phyloP scores from a whole-genome alignment of 92 coral and sea anemone species.

The Meandrina meandrites region DNA sequence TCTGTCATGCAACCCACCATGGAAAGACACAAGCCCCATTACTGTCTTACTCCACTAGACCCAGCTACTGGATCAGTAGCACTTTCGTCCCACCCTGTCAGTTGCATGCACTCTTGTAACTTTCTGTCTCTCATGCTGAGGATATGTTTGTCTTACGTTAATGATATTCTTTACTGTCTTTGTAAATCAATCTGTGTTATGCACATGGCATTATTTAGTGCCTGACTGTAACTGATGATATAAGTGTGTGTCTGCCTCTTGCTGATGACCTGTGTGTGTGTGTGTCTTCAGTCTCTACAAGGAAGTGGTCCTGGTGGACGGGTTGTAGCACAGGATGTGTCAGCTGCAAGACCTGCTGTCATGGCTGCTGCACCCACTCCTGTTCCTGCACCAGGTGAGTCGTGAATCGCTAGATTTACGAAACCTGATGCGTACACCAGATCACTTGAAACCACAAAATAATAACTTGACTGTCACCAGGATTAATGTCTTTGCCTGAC shows the following conservation, averaged over 20 bases:
- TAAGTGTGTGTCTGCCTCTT: not conserved
- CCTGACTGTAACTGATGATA: not conserved
- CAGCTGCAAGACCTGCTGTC: slow-evolving; percentile 53
- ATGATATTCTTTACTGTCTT: not conserved
- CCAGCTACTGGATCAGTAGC: too few species aligned
- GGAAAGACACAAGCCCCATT: too few species aligned
- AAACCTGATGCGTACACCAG: not conserved
- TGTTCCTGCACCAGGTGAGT: slow-evolving; percentile 45
- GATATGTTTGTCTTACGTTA: not conserved
- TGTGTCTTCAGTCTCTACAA: slow-evolving; percentile 57
- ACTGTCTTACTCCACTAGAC: too few species aligned
- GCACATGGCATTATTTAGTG: not conserved
- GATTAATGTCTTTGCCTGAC: too few species aligned
- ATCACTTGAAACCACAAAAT: not conserved
- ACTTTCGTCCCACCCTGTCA: not conserved
- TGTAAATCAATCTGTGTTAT: not conserved
- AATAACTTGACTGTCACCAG: too few species aligned
- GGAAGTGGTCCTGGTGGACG: slow-evolving; percentile 95
- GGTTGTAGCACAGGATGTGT: slow-evolving; percentile 78
- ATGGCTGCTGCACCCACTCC: slow-evolving; percentile 49
- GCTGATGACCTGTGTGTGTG: not conserved
- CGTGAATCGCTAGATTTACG: not conserved
- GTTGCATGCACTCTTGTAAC: too few species aligned
- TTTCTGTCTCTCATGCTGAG: not conserved
- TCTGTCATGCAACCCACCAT: too few species aligned